Conservation (phyloP, 2,888 invertebrate genomes). For the Protophormia terraenovae region DNA sequence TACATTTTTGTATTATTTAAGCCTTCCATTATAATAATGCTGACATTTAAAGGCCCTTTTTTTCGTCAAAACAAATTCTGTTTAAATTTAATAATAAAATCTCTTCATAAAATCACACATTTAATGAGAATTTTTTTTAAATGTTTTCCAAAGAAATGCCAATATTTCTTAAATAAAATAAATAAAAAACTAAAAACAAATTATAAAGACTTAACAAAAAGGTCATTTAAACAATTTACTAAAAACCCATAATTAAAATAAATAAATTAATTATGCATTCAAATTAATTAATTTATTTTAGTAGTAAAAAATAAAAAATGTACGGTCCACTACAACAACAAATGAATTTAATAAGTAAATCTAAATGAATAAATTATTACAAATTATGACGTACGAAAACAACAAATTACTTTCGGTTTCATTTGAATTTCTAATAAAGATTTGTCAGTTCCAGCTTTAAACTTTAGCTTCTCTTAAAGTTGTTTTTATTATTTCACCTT, state of each 20-base stretch:
- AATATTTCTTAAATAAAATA: not conserved
- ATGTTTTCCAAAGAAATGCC: not conserved
- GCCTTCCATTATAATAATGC: not conserved
- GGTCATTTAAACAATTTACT: conserved; percentile 68
- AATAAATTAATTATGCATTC: not conserved
- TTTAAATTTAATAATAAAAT: not conserved
- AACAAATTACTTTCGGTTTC: conserved; percentile 73
- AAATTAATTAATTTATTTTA: not conserved
- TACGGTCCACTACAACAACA: not conserved
- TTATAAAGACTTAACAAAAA: conserved; percentile 37
- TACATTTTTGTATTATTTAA: too few species aligned
- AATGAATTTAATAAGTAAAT: too few species aligned
- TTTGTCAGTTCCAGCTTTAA: conserved; percentile 28
- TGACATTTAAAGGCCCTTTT: not conserved
- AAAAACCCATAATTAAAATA: conserved; percentile 66
- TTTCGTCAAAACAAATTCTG: not conserved
- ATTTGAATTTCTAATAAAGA: conserved; percentile 72
- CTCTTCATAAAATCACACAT: not conserved
- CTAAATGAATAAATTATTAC: conserved; percentile 35
- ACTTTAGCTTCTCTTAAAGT: conserved; percentile 19
- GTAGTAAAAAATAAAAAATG: not conserved
- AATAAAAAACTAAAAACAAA: too few species aligned
- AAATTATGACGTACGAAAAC: conserved; percentile 41
- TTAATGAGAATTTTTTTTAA: not conserved
- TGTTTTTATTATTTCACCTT: conserved; percentile 41